These are phyloP conservation scores for Microplitis demolitor DNA, from an alignment of 1,140 invertebrate species.

Conservation along the genomic window DNA sequence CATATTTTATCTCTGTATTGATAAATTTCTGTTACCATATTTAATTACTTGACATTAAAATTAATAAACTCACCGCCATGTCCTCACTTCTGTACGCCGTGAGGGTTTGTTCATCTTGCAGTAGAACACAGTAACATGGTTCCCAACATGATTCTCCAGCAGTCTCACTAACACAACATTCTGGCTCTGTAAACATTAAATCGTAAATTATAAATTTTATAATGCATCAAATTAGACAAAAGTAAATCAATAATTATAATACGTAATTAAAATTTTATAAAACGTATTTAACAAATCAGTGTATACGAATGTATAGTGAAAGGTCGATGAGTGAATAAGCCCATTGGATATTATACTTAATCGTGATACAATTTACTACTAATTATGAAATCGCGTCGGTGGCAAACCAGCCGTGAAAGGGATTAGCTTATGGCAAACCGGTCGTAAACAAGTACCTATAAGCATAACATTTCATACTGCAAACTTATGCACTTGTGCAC, in stretches of 20 bases:
- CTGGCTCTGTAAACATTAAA: slow-evolving; percentile 52
- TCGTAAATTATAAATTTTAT: neutral
- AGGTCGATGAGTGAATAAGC: slow-evolving; percentile 3
- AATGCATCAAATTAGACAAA: neutral
- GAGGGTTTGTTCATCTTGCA: slow-evolving; percentile 83
- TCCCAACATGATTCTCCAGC: slow-evolving; percentile 71
- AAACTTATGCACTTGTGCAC: neutral
- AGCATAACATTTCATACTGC: neutral
- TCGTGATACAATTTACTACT: slow-evolving; percentile 21
- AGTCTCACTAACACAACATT: slow-evolving; percentile 55
- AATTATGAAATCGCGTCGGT: slow-evolving; percentile 25
- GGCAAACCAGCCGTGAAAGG: slow-evolving; percentile 24
- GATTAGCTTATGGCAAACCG: slow-evolving; percentile 10
- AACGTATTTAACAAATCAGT: neutral
- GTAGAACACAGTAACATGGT: slow-evolving; percentile 84
- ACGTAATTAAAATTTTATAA: neutral
- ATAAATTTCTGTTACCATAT: no score
- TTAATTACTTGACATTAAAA: neutral
- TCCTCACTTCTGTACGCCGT: slow-evolving; percentile 87
- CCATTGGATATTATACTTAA: neutral
- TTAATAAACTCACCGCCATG: slow-evolving; percentile 75
- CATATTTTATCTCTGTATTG: no score
- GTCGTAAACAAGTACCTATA: slow-evolving; percentile 7
- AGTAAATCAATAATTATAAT: slow-evolving; percentile 8
- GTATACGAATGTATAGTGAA: slow-evolving; percentile 9